Percentiles rank a stretch among this genome's conserved stretches.
phyloP scores from a whole-genome alignment of 2,797 vertebrate species.

The Diplodus puntazzo region DNA sequence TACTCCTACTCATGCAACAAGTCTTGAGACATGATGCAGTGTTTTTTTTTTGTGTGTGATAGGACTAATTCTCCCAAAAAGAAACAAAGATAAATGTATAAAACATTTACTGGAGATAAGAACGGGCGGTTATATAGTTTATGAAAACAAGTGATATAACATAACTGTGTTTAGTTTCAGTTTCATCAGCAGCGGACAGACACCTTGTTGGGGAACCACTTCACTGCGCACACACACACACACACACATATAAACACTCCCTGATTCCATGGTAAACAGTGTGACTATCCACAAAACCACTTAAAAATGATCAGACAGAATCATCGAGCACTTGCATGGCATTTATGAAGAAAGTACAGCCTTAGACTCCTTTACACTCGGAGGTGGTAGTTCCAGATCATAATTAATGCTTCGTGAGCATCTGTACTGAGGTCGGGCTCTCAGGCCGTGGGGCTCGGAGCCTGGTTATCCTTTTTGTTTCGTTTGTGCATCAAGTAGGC shows the following conservation, averaged over 20 bases:
- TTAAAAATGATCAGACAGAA: constrained; percentile 9
- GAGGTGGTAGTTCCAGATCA: background rate
- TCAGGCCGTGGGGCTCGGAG: constrained; percentile 45
- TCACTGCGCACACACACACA: constrained; percentile 17
- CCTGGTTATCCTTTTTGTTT: constrained; percentile 50
- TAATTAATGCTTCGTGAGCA: background rate
- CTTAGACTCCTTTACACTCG: background rate
- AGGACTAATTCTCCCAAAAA: background rate
- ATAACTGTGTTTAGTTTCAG: background rate
- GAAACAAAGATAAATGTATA: no score
- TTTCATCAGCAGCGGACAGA: background rate
- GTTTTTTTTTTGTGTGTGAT: background rate
- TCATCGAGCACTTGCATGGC: background rate
- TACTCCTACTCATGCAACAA: background rate
- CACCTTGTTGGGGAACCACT: constrained; percentile 9
- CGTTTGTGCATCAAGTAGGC: constrained; percentile 61
- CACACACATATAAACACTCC: background rate
- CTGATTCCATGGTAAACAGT: constrained; percentile 12
- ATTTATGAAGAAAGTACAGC: constrained; percentile 45
- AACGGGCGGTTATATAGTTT: background rate
- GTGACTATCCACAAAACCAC: background rate
- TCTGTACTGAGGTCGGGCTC: background rate
- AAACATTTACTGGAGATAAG: background rate
- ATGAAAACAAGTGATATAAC: background rate
- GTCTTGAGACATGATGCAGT: background rate